A percentile compares a stretch with the other conserved stretches of the same genome.
Conservation (phyloP, 2,888 invertebrate species). For the Troglohyphantes excavatus region DNA sequence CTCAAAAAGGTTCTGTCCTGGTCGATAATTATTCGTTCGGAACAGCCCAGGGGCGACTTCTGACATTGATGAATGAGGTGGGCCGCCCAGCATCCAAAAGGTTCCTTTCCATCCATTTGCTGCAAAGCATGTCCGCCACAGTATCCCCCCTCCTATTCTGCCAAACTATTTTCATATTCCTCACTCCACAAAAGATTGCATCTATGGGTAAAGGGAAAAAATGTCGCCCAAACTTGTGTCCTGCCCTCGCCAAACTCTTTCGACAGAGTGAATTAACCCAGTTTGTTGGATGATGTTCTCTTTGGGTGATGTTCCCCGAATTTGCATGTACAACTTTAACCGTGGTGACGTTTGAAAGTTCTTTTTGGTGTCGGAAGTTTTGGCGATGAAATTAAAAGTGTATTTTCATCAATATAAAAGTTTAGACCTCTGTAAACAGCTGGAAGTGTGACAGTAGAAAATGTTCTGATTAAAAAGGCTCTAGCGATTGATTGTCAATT, state of each 20-base stretch:
- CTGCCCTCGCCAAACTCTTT: slow-evolving; percentile 1
- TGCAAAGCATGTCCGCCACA: slow-evolving; percentile 65
- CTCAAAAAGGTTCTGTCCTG: slow-evolving; percentile 53
- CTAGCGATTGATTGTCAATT: no score
- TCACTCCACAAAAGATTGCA: slow-evolving; percentile 64
- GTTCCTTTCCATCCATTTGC: slow-evolving; percentile 77
- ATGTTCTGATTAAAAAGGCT: no score
- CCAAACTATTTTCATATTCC: slow-evolving; percentile 73
- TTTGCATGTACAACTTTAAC: neutral
- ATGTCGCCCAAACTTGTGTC: neutral
- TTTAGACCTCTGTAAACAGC: no score
- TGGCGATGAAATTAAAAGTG: no score
- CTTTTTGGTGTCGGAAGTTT: no score
- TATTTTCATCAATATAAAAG: no score
- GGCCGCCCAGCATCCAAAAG: slow-evolving; percentile 60
- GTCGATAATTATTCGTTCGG: slow-evolving; percentile 79
- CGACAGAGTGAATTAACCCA: neutral
- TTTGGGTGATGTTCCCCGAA: neutral
- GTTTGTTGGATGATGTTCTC: slow-evolving; percentile 5
- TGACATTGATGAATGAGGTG: slow-evolving; percentile 79
- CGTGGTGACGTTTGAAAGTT: neutral
- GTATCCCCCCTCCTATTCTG: neutral
- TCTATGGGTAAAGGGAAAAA: slow-evolving; percentile 8
- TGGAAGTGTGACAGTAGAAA: no score
- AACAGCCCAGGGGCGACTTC: slow-evolving; percentile 71